Percentiles rank a stretch among this genome's conserved stretches.
Evolutionary conservation across 2,797 vertebrate genomes (phyloP).

Genomic region (Muscicapa striata): DNA sequence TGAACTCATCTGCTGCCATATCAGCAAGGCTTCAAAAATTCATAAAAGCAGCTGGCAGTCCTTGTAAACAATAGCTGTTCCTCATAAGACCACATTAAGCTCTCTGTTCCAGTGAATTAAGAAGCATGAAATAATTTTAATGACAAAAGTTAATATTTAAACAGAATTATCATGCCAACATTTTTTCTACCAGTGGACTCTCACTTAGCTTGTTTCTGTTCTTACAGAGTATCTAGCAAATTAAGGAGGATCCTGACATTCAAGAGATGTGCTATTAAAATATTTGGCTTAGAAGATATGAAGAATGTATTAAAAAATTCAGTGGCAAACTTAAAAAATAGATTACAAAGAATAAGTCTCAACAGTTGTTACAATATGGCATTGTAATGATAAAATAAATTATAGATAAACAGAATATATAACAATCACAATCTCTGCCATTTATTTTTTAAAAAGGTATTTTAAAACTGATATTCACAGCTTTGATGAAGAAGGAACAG

Average conservation of each 20-base stretch:
- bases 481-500: neutral
- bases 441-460: neutral
- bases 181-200: neutral
- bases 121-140: neutral
- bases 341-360: neutral
- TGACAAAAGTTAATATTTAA: constrained; percentile 18
- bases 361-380: neutral
- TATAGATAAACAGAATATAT: neutral
- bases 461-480: neutral
- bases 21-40: neutral
- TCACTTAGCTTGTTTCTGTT: neutral
- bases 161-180: neutral
- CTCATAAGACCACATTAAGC: neutral
- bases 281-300: neutral
- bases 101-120: neutral
- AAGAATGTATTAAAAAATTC: neutral
- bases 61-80: constrained; percentile 8
- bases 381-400: neutral
- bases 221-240: neutral
- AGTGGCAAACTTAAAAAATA: neutral
- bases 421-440: neutral
- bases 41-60: constrained; percentile 3
- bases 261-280: neutral
- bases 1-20: neutral
- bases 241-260: neutral